A percentile compares a stretch with the other conserved stretches of the same genome.
phyloP scores from a whole-genome alignment of 2,113 vertebrate genomes.

The Corynorhinus townsendii region DNA sequence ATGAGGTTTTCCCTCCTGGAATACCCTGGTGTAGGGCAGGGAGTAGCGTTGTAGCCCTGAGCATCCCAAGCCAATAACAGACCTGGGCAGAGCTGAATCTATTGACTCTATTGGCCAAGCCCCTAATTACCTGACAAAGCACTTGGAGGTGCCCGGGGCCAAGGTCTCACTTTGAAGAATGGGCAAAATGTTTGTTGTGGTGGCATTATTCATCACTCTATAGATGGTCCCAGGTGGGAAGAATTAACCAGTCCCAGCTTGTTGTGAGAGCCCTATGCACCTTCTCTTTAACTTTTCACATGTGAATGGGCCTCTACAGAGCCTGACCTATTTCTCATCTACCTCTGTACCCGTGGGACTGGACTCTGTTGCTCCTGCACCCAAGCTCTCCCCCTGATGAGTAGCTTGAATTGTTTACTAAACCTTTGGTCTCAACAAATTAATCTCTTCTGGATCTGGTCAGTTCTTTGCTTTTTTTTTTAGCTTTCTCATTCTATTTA shows the following conservation, averaged over 20 bases:
- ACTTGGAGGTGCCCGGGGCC: not conserved
- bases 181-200: not conserved
- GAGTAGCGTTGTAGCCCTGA: not conserved
- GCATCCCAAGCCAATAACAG: accelerated
- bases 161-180: not conserved
- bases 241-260: not conserved
- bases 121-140: not conserved
- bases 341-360: too few species aligned
- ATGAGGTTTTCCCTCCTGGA: not conserved
- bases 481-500: not conserved
- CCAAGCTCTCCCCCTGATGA: too few species aligned
- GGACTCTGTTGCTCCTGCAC: too few species aligned
- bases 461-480: not conserved
- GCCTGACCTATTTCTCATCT: not conserved
- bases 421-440: too few species aligned
- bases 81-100: not conserved
- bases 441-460: too few species aligned
- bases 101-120: not conserved
- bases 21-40: not conserved
- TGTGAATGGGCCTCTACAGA: not conserved
- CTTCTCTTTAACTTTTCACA: not conserved
- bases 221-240: not conserved
- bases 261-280: too few species aligned
- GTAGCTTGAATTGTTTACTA: too few species aligned
- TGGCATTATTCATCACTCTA: not conserved